A percentile compares a stretch with the other conserved stretches of the same genome.
These are phyloP conservation scores for Empidonax alnorum DNA, from an alignment of 2,113 vertebrate genomes.

Conservation along the genomic window DNA sequence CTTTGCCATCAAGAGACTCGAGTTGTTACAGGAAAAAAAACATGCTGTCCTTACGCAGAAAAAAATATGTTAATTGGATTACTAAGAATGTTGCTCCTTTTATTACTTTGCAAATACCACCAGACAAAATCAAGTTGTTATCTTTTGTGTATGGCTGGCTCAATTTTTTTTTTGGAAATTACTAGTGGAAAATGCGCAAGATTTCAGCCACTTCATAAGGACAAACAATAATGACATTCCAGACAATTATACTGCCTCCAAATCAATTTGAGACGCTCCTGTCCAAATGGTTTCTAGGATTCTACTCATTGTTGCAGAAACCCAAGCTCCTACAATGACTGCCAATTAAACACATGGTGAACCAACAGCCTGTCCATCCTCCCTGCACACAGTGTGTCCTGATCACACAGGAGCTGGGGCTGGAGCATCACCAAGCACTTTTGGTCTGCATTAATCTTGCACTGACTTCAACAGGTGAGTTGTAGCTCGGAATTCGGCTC, in stretches of 20 bases:
- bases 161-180: not conserved
- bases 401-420: not conserved
- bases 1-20: not conserved
- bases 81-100: not conserved
- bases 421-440: not conserved
- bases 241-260: not conserved
- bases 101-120: constrained; percentile 14
- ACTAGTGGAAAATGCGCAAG: not conserved
- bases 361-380: not conserved
- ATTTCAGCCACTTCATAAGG: not conserved
- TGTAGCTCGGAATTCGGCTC: not conserved
- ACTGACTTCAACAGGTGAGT: not conserved
- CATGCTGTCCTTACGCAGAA: not conserved
- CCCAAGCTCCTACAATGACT: not conserved
- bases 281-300: not conserved
- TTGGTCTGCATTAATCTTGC: not conserved
- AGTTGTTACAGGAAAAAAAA: not conserved
- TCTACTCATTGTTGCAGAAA: not conserved
- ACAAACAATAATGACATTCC: not conserved
- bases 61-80: not conserved
- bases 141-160: not conserved
- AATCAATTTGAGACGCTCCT: not conserved
- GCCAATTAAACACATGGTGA: not conserved
- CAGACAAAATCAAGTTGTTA: not conserved
- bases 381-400: not conserved